Evolutionary conservation across 2,113 vertebrate genomes (phyloP).

Genomic region (Catharus fuscescens): DNA sequence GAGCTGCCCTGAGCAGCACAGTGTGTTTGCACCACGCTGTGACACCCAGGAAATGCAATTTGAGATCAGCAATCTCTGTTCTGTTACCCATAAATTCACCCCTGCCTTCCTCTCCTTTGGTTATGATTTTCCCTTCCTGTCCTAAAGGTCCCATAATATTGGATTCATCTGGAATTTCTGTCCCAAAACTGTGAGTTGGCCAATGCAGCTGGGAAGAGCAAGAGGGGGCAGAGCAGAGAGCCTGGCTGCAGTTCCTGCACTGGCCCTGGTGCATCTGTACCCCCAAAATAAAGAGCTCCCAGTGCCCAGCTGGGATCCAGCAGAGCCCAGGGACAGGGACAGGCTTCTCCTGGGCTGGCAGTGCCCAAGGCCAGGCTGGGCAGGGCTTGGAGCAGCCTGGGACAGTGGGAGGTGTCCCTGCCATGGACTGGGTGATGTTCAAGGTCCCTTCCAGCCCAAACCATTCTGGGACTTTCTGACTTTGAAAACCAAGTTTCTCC

Average conservation of each 20-base stretch:
- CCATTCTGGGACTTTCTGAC: neutral
- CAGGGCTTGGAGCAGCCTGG: accelerated
- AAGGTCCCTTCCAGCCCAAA: neutral
- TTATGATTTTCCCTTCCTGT: neutral
- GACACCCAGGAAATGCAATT: neutral
- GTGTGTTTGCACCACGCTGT: accelerated
- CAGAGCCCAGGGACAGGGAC: neutral
- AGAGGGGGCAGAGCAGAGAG: neutral
- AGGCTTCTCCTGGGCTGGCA: neutral
- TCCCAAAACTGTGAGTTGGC: neutral
- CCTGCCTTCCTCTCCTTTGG: neutral
- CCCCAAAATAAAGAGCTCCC: neutral
- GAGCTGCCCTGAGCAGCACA: neutral
- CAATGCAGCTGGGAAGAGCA: neutral
- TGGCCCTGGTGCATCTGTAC: neutral
- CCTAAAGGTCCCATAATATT: neutral
- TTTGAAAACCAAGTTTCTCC: neutral
- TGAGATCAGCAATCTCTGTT: neutral
- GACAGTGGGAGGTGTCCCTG: neutral
- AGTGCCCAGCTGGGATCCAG: neutral
- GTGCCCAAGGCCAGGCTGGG: accelerated
- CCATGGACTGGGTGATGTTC: no score
- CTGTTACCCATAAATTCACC: neutral
- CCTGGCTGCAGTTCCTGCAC: neutral
- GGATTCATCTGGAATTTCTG: neutral